Evolutionary conservation across 1,140 invertebrate species (phyloP).

Genomic region (Euura lappo): DNA sequence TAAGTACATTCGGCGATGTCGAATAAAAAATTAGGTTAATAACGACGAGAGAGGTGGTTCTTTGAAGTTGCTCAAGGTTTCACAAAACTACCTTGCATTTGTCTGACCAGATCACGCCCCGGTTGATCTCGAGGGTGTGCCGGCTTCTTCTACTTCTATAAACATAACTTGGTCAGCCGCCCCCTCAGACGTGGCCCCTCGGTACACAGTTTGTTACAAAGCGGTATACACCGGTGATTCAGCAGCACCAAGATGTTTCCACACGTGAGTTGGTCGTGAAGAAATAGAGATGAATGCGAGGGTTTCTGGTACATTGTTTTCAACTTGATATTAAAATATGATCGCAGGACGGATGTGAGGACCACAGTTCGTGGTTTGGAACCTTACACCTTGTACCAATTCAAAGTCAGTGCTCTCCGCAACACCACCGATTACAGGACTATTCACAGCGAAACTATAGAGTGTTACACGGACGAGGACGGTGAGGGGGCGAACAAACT

Average conservation of each 20-base stretch:
- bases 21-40: neutral
- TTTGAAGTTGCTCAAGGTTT: neutral
- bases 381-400: conserved; percentile 67
- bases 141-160: conserved; percentile 58
- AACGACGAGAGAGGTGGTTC: neutral
- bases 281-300: neutral
- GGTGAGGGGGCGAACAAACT: conserved; percentile 45
- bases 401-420: conserved; percentile 61
- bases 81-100: conserved; percentile 17
- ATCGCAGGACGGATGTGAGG: conserved; percentile 57
- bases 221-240: conserved; percentile 43
- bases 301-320: conserved; percentile 9
- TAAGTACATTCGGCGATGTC: conserved; percentile 20
- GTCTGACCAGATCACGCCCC: conserved; percentile 44
- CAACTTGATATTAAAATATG: conserved; percentile 38
- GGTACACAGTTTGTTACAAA: conserved; percentile 61
- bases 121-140: conserved; percentile 58
- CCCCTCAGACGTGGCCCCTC: conserved; percentile 40
- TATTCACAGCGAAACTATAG: conserved; percentile 60
- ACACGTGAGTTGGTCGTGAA: conserved; percentile 28
- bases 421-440: conserved; percentile 51
- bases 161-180: conserved; percentile 58
- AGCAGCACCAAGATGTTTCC: conserved; percentile 41
- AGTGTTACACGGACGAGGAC: conserved; percentile 64
- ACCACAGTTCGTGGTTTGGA: conserved; percentile 61